phyloP scores from a whole-genome alignment of 2,888 invertebrate genomes.

The Drosophila mettleri region DNA sequence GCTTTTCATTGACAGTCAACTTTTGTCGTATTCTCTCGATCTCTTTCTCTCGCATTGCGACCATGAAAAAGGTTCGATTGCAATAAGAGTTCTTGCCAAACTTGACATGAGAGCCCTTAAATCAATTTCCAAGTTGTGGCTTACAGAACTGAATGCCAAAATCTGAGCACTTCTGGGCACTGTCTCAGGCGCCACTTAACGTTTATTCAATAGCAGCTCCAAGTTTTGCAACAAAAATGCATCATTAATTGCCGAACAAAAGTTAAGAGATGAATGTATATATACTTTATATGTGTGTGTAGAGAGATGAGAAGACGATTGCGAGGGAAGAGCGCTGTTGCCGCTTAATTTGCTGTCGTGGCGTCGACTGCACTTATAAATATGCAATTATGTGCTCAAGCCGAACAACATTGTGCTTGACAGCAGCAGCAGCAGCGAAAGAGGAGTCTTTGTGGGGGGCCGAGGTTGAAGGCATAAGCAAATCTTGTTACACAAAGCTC shows the following conservation, averaged over 20 bases:
- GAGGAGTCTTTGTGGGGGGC: constrained; percentile 33
- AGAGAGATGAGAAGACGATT: neutral
- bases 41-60: constrained; percentile 21
- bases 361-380: constrained; percentile 68
- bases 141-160: constrained; percentile 23
- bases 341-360: constrained; percentile 65
- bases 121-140: constrained; percentile 59
- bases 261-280: constrained; percentile 16
- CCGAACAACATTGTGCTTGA: constrained; percentile 64
- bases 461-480: constrained; percentile 55
- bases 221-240: constrained; percentile 52
- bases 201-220: constrained; percentile 47
- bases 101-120: constrained; percentile 55
- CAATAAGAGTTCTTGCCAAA: constrained; percentile 38
- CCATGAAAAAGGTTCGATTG: constrained; percentile 55
- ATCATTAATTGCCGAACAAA: constrained; percentile 63
- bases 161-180: constrained; percentile 9
- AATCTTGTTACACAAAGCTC: constrained; percentile 74
- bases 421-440: constrained; percentile 15
- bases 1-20: neutral
- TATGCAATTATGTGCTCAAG: constrained; percentile 72
- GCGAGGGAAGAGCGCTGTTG: neutral
- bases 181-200: constrained; percentile 20
- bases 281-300: neutral
- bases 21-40: neutral